phyloP scores from a whole-genome alignment of 2,888 invertebrate species.

The Clistopyga incitator region DNA sequence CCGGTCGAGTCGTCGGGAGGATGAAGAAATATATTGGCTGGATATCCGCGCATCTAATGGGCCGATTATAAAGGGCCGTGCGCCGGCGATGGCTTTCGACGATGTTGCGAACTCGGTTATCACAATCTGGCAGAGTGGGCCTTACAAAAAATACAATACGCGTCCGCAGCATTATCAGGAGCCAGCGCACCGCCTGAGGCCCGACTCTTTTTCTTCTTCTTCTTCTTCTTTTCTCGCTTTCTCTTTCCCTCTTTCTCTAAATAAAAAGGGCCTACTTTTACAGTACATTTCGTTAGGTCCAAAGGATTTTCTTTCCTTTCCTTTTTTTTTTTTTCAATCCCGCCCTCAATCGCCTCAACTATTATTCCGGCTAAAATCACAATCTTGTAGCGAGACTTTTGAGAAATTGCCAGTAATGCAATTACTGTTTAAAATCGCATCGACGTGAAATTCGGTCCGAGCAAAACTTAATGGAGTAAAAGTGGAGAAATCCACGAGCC shows the following conservation, averaged over 20 bases:
- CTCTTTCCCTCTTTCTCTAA: conserved; percentile 50
- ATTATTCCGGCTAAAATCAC: neutral
- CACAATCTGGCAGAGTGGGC: conserved; percentile 83
- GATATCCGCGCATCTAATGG: conserved; percentile 1
- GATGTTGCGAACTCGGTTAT: conserved; percentile 82
- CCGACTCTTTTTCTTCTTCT: conserved; percentile 38
- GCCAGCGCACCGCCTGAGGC: conserved; percentile 68
- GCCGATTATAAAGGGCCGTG: conserved; percentile 46
- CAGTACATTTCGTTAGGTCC: conserved; percentile 40
- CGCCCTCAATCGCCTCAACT: conserved; percentile 6
- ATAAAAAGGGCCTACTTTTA: conserved; percentile 57
- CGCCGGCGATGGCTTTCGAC: conserved; percentile 73
- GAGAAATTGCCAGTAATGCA: neutral
- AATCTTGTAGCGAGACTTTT: neutral
- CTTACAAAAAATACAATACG: conserved; percentile 84
- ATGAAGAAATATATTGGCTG: conserved; percentile 22
- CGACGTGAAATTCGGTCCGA: conserved; percentile 35
- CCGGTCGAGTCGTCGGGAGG: conserved; percentile 30
- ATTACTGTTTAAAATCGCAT: neutral
- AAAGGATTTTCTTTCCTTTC: conserved; percentile 21
- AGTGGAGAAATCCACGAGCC: conserved; percentile 19
- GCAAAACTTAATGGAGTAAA: conserved; percentile 42
- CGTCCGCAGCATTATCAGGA: conserved; percentile 75
- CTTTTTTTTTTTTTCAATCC: neutral
- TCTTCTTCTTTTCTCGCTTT: conserved; percentile 31